Evolutionary conservation across 2,797 vertebrate genomes (phyloP).

Genomic region (Mormyrops attenuatus): DNA sequence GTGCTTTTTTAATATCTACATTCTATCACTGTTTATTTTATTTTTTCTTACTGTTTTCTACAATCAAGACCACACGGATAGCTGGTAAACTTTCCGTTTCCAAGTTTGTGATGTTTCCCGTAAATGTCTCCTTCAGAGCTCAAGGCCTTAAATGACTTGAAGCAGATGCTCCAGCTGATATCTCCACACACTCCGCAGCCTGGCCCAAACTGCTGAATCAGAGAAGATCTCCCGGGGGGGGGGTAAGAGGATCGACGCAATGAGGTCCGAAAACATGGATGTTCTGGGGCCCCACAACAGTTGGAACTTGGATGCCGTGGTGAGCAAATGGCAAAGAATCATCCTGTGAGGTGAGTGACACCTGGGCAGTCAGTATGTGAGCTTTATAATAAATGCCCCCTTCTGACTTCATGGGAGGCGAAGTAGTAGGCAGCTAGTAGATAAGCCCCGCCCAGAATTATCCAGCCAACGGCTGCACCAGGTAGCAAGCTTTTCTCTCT

Average conservation of each 20-base stretch:
- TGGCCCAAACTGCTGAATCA: background rate
- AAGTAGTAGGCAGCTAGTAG: background rate
- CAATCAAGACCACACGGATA: background rate
- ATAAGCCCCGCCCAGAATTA: background rate
- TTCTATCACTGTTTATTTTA: background rate
- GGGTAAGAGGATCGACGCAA: background rate
- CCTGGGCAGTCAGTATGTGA: background rate
- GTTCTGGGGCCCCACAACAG: background rate
- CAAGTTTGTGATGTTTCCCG: background rate
- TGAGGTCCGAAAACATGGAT: background rate
- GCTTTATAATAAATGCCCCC: background rate
- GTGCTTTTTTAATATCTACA: background rate
- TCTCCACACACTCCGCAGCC: background rate
- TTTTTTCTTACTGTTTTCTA: background rate
- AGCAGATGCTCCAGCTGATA: background rate
- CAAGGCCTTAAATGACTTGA: background rate
- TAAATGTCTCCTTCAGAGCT: background rate
- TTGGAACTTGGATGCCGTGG: background rate
- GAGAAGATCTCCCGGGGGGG: background rate
- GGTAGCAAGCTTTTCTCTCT: background rate
- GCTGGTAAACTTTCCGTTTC: background rate
- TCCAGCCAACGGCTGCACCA: background rate
- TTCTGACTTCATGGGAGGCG: background rate
- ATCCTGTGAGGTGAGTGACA: background rate
- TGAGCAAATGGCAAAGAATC: background rate